Evolutionary conservation across 1,140 invertebrate species (phyloP).

Genomic region (Hycleus phaleratus): DNA sequence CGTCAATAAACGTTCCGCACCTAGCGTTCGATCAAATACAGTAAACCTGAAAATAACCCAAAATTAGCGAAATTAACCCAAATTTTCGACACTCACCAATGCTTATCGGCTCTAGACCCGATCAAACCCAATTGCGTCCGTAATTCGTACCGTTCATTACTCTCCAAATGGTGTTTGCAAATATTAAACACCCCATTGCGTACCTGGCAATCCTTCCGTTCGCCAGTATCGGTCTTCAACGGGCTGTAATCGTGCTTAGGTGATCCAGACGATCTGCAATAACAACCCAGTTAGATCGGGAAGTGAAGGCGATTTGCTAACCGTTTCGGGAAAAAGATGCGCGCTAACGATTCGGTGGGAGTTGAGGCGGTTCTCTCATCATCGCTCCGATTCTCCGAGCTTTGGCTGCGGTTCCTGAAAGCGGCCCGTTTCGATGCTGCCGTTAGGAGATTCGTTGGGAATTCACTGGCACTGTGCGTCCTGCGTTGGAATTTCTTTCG

Average conservation of each 20-base stretch:
- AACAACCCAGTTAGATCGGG: not conserved
- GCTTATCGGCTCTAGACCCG: conserved; percentile 73
- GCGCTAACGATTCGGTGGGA: conserved; percentile 55
- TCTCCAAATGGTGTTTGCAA: conserved; percentile 58
- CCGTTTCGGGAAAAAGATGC: conserved; percentile 50
- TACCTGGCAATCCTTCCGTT: conserved; percentile 53
- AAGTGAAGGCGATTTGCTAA: conserved; percentile 2
- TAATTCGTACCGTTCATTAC: conserved; percentile 61
- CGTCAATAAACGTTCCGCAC: conserved; percentile 75
- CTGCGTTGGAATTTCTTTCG: conserved; percentile 52
- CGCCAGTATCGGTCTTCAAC: conserved; percentile 49
- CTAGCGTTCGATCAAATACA: conserved; percentile 68
- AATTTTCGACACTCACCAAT: conserved; percentile 52
- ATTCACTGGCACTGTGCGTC: conserved; percentile 65
- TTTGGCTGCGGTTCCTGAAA: conserved; percentile 50
- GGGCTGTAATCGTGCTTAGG: conserved; percentile 61
- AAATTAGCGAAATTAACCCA: not conserved
- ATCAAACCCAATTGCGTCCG: conserved; percentile 70
- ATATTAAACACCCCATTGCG: conserved; percentile 54
- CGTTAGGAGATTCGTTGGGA: conserved; percentile 56
- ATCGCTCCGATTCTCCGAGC: conserved; percentile 47
- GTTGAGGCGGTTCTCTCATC: conserved; percentile 46
- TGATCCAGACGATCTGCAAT: conserved; percentile 41
- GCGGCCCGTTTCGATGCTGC: conserved; percentile 52
- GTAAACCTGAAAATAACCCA: conserved; percentile 49